A percentile compares a stretch with the other conserved stretches of the same genome.
Conservation (phyloP, 2,797 vertebrate species). For the Parambassis ranga region DNA sequence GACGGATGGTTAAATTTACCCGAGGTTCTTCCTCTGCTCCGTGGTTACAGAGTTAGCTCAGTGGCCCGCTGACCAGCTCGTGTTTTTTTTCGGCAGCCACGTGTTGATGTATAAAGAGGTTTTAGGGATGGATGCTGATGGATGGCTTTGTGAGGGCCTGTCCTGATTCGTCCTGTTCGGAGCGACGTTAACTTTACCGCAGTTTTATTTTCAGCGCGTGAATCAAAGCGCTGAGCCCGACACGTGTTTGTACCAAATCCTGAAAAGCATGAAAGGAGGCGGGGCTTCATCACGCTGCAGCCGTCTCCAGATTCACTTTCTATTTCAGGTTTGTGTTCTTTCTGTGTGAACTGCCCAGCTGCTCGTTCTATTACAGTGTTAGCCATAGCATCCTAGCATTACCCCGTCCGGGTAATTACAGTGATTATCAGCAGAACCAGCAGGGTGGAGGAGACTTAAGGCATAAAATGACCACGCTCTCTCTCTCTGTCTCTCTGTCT, state of each 20-base stretch:
- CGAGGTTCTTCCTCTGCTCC: too few relatives aligned
- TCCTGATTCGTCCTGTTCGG: too few relatives aligned
- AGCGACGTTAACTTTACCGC: neutral
- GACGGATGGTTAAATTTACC: too few relatives aligned
- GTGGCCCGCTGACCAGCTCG: too few relatives aligned
- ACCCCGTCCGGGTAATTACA: constrained; percentile 43
- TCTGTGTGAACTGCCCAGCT: neutral
- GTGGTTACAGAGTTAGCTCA: too few relatives aligned
- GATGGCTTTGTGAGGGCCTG: too few relatives aligned
- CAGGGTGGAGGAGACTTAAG: neutral
- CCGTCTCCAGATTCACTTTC: neutral
- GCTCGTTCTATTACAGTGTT: constrained; percentile 7
- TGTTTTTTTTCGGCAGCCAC: too few relatives aligned
- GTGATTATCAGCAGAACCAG: constrained; percentile 30
- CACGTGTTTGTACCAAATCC: neutral
- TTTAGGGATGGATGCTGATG: too few relatives aligned
- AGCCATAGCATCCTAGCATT: constrained; percentile 52
- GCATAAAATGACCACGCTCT: constrained; percentile 4
- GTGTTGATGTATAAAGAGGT: too few relatives aligned
- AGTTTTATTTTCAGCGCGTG: neutral
- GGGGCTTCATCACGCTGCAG: neutral
- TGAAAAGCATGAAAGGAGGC: neutral
- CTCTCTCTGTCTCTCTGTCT: neutral
- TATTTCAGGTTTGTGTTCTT: constrained; percentile 4
- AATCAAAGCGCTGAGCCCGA: neutral